phyloP scores from a whole-genome alignment of 2,113 vertebrate genomes.

The Hippocampus guttulatus region DNA sequence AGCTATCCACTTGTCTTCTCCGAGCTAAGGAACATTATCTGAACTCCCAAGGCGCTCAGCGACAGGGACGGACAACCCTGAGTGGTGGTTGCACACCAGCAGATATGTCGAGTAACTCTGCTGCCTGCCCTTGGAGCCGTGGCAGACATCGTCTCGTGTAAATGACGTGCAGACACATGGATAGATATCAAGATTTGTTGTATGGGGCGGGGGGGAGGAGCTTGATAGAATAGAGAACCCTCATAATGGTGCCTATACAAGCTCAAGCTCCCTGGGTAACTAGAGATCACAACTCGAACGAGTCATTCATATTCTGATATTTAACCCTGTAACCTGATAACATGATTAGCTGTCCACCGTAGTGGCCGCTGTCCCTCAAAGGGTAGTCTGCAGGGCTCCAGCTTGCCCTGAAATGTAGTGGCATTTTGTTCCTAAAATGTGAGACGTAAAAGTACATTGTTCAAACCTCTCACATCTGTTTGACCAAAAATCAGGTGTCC shows the following conservation, averaged over 20 bases:
- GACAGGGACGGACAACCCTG: slow-evolving; percentile 83
- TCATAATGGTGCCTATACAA: no score
- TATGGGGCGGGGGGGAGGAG: not conserved
- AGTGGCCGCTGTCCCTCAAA: no score
- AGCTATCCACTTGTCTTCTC: slow-evolving; percentile 97
- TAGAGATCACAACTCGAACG: not conserved
- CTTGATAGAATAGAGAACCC: not conserved
- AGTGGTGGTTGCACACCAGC: slow-evolving; percentile 89
- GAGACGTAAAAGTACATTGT: no score
- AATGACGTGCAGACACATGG: not conserved
- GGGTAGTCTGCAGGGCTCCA: no score
- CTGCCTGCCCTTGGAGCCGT: slow-evolving; percentile 84
- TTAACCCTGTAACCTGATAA: not conserved
- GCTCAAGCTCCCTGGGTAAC: no score
- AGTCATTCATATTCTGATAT: not conserved
- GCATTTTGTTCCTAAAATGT: no score
- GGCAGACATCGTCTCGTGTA: slow-evolving; percentile 46
- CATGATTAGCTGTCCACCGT: no score
- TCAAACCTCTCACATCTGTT: no score
- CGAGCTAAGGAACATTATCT: slow-evolving; percentile 96
- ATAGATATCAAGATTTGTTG: not conserved
- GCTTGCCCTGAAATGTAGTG: no score
- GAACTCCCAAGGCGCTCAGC: slow-evolving; percentile 91
- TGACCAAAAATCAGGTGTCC: no score
- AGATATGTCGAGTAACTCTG: slow-evolving; percentile 92